phyloP scores from a whole-genome alignment of 2,113 vertebrate genomes.

The Labeo rohita region DNA sequence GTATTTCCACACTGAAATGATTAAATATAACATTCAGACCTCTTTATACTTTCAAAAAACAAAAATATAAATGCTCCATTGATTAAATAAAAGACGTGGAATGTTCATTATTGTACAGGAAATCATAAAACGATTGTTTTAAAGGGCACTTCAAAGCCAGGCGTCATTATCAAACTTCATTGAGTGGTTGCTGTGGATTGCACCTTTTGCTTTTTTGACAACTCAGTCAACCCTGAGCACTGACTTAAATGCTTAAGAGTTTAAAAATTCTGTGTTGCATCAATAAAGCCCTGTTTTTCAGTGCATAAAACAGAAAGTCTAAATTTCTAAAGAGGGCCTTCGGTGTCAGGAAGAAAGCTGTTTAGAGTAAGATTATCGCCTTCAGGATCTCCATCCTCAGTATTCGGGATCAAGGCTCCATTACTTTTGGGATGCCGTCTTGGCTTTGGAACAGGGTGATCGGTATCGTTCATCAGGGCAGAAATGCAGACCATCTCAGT shows the following conservation, averaged over 20 bases:
- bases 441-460: constrained; percentile 56
- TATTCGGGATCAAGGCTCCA: constrained; percentile 18
- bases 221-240: not conserved
- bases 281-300: not conserved
- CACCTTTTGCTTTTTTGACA: not conserved
- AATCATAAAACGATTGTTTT: not conserved
- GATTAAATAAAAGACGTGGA: not conserved
- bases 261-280: not conserved
- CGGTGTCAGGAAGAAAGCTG: constrained; percentile 79
- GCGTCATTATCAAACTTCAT: not conserved
- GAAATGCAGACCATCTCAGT: constrained; percentile 86
- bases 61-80: constrained; percentile 1
- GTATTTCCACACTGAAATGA: not conserved
- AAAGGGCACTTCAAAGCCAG: not conserved
- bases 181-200: not conserved
- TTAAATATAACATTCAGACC: not conserved
- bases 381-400: constrained; percentile 57
- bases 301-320: not conserved
- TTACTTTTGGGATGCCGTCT: constrained; percentile 52
- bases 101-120: not conserved
- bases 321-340: constrained; percentile 33
- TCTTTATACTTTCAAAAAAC: not conserved
- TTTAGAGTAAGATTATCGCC: constrained; percentile 81
- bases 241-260: not conserved
- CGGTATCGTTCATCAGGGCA: constrained; percentile 71